phyloP scores from a whole-genome alignment of 2,888 invertebrate genomes.

The Sycophila texana region DNA sequence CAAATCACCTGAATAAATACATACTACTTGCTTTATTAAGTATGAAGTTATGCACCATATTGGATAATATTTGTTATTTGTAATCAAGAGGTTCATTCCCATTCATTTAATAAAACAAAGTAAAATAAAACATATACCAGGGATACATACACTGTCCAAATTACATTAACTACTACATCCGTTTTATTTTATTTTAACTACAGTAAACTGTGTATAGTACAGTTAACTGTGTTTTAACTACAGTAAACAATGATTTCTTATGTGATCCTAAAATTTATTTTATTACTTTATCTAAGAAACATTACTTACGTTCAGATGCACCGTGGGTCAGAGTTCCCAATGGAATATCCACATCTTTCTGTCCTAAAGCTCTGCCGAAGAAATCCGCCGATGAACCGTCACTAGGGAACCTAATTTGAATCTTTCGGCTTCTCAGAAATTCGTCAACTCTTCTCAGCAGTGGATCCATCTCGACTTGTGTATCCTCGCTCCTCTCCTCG shows the following conservation, averaged over 20 bases:
- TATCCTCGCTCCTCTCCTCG: constrained; percentile 34
- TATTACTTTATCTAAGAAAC: neutral
- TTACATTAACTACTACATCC: too few species aligned
- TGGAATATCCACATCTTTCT: constrained; percentile 67
- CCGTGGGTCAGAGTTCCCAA: constrained; percentile 66
- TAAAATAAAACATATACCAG: too few species aligned
- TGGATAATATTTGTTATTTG: neutral
- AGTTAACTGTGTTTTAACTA: too few species aligned
- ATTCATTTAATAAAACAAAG: neutral
- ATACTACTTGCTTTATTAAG: too few species aligned
- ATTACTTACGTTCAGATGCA: constrained; percentile 70
- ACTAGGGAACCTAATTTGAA: constrained; percentile 66
- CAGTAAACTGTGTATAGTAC: too few species aligned
- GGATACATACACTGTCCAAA: too few species aligned
- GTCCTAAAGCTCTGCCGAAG: constrained; percentile 70
- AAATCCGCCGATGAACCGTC: constrained; percentile 70
- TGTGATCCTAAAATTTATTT: too few species aligned
- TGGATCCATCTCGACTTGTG: constrained; percentile 64
- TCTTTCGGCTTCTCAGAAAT: constrained; percentile 68
- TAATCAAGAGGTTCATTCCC: too few species aligned
- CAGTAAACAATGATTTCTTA: too few species aligned
- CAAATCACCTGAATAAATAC: too few species aligned
- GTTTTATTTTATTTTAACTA: too few species aligned
- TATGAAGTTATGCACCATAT: too few species aligned
- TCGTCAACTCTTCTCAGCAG: constrained; percentile 68